Base-by-base conservation (phyloP, 1,140 invertebrate genomes). In the Trichomalopsis sarcophagae region DNA sequence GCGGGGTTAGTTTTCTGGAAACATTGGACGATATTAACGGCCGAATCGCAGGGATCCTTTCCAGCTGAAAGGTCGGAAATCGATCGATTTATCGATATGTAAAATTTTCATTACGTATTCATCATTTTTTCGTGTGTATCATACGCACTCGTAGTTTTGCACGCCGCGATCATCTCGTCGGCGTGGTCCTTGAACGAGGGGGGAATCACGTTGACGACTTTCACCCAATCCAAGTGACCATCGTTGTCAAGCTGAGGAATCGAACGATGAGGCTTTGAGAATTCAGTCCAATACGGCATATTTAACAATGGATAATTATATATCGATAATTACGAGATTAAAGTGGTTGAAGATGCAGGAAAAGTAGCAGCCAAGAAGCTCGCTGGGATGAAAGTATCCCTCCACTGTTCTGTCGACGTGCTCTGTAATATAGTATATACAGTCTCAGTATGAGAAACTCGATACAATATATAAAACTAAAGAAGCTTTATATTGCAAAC, bases 301-400 rank as follows among this genome's bases (percentile, higher is more conserved):
- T 27, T 27, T 27, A n/a, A n/a, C 27, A 1, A 27, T 27, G 27
- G 27, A 27, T 27, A 27, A 27, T 27, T 0, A 1, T 27, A 27
- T 27, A 27, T 27, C 0, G 33, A 27, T 71, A 71, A 17, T 88
- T 82, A 87, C 85, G 55, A 88, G 78, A 82, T 86, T 79, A 23
- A 89, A 88, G 62, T 91, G 89, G 23, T 87, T 87, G 86, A 93
- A 87, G 9, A 93, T 40, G 87, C 92, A 93, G 82, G 91, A 92
- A 11, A 91, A 87, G 79, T 92, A 92, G 71, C 92, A 93, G 73
- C 91, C 92, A 11, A 93, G 87, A 36, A 89, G 88, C 40, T 89
- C 73, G 17, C 88, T 87, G 5, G 87, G 88, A 33, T 80, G 78
- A n/a, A 80, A 80, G 13, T 80, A 80, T 7, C 78, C 78, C n/a